Conservation (phyloP, 2,888 invertebrate species). For the Dorcus hopei region DNA sequence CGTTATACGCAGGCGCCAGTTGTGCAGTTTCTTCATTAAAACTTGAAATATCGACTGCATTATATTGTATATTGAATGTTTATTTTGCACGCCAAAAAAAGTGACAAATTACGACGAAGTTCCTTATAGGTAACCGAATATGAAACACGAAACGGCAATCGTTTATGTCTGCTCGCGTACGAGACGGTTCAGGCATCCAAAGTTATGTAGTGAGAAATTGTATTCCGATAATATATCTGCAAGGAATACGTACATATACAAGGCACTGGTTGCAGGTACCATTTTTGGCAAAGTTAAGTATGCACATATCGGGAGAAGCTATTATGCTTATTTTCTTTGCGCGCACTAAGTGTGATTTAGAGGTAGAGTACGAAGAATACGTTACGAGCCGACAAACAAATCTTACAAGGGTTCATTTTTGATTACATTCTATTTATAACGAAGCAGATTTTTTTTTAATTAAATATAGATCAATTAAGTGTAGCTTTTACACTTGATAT, state of each 20-base stretch:
- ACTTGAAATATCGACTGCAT: too few species aligned
- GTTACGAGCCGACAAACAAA: conserved; percentile 15
- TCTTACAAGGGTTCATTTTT: conserved; percentile 8
- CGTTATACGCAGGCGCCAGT: too few species aligned
- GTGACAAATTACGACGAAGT: too few species aligned
- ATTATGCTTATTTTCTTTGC: conserved; percentile 23
- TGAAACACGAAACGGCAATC: conserved; percentile 16
- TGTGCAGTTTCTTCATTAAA: too few species aligned
- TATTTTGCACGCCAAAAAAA: too few species aligned
- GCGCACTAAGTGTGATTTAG: conserved; percentile 23
- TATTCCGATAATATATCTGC: conserved; percentile 12
- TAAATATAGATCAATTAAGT: neutral
- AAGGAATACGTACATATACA: conserved; percentile 9
- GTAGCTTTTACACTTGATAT: too few species aligned
- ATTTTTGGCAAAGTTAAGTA: conserved; percentile 23
- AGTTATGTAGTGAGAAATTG: conserved; percentile 16
- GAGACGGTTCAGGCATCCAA: conserved; percentile 10
- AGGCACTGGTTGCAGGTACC: conserved; percentile 19
- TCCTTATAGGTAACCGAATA: too few species aligned
- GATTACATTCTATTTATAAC: conserved; percentile 2
- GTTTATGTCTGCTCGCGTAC: conserved; percentile 10
- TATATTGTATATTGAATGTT: too few species aligned
- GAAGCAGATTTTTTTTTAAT: neutral
- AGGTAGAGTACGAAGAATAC: conserved; percentile 14
- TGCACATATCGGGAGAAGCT: conserved; percentile 25